Evolutionary conservation across 92 coral and sea anemone species (phyloP).

Genomic region (Epizoanthus illoricatus): DNA sequence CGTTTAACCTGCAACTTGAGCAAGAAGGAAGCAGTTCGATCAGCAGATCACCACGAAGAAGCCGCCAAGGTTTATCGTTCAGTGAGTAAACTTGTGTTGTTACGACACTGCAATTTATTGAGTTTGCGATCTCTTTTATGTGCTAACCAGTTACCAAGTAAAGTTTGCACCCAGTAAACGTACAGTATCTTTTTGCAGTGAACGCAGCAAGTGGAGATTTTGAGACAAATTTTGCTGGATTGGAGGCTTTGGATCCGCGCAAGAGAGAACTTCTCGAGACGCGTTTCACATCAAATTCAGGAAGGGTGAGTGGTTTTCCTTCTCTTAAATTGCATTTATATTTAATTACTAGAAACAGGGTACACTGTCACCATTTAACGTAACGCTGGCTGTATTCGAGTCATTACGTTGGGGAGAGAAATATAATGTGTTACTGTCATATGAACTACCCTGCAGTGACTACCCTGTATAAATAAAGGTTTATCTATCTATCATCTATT

Average conservation of each 20-base stretch:
- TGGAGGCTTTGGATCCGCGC: conserved; percentile 92
- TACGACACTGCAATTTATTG: background rate
- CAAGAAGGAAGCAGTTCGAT: conserved; percentile 48
- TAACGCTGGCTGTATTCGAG: too few species aligned
- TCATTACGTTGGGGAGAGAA: background rate
- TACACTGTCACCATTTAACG: background rate
- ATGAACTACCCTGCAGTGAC: too few species aligned
- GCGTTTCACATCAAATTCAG: conserved; percentile 62
- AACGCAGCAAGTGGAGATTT: conserved; percentile 46
- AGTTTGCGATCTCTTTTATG: background rate
- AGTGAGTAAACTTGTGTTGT: conserved; percentile 35
- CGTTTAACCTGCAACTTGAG: conserved; percentile 76
- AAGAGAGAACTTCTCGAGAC: conserved; percentile 90
- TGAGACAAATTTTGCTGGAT: conserved; percentile 77
- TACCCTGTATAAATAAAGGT: too few species aligned
- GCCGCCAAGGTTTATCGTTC: conserved; percentile 41
- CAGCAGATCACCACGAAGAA: conserved; percentile 60
- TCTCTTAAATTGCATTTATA: too few species aligned
- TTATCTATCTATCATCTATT: too few species aligned
- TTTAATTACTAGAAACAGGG: background rate
- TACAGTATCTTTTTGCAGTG: conserved; percentile 36
- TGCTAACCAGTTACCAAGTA: too few species aligned
- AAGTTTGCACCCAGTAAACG: background rate
- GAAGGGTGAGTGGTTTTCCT: background rate
- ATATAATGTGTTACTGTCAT: background rate